Conservation (phyloP, 2,797 vertebrate species). For the Sebastes trivittatus region DNA sequence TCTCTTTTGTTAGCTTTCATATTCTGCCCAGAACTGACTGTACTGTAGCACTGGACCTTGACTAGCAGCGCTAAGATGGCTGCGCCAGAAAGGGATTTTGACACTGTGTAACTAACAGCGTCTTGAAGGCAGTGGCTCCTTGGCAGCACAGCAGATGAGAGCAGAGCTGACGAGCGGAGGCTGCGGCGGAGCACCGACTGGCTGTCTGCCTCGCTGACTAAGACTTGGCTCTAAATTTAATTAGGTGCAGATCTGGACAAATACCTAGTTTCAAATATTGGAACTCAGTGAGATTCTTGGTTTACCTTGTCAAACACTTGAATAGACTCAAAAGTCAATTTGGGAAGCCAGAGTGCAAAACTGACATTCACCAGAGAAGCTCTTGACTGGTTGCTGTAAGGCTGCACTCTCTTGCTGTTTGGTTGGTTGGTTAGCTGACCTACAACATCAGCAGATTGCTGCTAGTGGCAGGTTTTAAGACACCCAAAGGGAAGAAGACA, state of each 20-base stretch:
- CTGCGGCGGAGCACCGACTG: constrained; percentile 10
- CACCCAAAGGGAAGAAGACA: background rate
- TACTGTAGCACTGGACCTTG: constrained; percentile 31
- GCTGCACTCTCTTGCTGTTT: background rate
- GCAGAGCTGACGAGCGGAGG: constrained; percentile 34
- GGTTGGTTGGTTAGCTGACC: background rate
- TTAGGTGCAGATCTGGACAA: constrained; percentile 49
- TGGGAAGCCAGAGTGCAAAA: constrained; percentile 25
- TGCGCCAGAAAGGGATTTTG: constrained; percentile 27
- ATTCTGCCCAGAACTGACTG: background rate
- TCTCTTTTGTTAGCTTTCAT: constrained; percentile 7
- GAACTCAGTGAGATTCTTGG: constrained; percentile 11
- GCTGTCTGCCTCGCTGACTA: constrained; percentile 30
- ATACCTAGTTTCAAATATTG: constrained; percentile 47
- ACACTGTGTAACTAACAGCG: constrained; percentile 32
- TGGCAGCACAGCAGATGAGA: constrained; percentile 37
- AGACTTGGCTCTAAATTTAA: constrained; percentile 53
- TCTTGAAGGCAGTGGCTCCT: constrained; percentile 25
- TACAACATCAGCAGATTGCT: background rate
- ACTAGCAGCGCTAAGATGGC: constrained; percentile 6
- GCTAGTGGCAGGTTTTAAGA: background rate
- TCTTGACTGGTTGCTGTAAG: background rate
- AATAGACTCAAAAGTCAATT: constrained; percentile 29
- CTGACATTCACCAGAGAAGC: background rate
- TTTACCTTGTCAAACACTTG: constrained; percentile 42